A percentile compares a stretch with the other conserved stretches of the same genome.
Conservation (phyloP, 2,888 invertebrate genomes). For the Watsonalla binaria region DNA sequence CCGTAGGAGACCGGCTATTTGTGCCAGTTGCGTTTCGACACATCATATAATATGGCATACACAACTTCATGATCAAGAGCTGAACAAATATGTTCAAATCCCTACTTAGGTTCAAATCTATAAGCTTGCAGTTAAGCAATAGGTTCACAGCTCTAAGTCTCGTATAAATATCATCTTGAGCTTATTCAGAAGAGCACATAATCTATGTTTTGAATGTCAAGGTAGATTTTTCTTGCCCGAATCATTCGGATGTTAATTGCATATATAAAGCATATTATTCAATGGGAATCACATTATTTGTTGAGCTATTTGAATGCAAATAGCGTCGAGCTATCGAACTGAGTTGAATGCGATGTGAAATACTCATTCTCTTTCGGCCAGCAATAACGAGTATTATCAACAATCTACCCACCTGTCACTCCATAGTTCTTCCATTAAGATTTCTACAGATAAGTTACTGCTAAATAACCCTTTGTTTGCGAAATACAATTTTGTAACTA, state of each 20-base stretch:
- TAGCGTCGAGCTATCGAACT: conserved; percentile 13
- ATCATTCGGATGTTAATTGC: not conserved
- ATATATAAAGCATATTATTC: not conserved
- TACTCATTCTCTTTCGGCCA: not conserved
- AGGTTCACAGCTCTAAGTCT: too few species aligned
- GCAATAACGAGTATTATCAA: not conserved
- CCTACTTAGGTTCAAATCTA: too few species aligned
- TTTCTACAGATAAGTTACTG: not conserved
- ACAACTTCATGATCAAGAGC: too few species aligned
- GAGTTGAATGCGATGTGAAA: conserved; percentile 16
- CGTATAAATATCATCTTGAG: too few species aligned
- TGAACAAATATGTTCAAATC: too few species aligned
- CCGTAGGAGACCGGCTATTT: too few species aligned
- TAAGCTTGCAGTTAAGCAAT: too few species aligned
- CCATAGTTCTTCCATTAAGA: not conserved
- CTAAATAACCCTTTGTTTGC: not conserved
- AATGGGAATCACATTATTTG: conserved; percentile 9
- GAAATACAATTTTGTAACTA: too few species aligned
- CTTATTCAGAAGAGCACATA: not conserved
- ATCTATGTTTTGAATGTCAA: not conserved
- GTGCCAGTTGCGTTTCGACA: too few species aligned
- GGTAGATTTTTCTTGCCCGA: not conserved
- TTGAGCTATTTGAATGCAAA: conserved; percentile 19
- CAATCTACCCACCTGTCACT: not conserved
- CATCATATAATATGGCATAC: too few species aligned